These are phyloP conservation scores for Pentalonia nigronervosa DNA, from an alignment of 1,140 invertebrate species.

Conservation along the genomic window DNA sequence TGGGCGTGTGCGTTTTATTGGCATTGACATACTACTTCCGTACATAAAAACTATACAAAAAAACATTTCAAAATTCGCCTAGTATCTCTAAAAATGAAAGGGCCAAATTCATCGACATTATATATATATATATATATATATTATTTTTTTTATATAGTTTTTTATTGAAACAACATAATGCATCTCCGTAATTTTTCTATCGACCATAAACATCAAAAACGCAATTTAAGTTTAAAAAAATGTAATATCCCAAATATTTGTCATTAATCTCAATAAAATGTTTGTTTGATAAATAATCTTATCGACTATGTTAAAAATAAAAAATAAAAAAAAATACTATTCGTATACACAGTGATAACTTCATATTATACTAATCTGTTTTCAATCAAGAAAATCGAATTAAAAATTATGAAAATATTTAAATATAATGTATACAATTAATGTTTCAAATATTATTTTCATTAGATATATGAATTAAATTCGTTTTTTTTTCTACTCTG, in stretches of 20 bases:
- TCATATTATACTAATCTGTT: neutral
- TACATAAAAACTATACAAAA: neutral
- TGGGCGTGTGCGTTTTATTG: slow-evolving; percentile 18
- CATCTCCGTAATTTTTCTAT: neutral
- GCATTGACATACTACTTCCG: slow-evolving; percentile 37
- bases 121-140: too few species aligned
- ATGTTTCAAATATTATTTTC: too few species aligned
- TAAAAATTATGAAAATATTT: neutral
- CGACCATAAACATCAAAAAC: neutral
- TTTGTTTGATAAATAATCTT: neutral
- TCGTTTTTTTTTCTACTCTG: too few species aligned
- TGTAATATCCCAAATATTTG: neutral
- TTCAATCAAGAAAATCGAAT: neutral
- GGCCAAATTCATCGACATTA: neutral
- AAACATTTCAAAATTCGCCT: neutral
- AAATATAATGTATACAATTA: too few species aligned
- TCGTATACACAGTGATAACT: neutral
- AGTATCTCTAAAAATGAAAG: neutral
- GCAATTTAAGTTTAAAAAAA: neutral
- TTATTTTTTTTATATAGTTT: neutral
- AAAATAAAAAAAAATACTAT: neutral
- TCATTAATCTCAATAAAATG: neutral
- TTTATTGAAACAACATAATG: neutral
- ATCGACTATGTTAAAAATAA: neutral
- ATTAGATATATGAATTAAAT: too few species aligned